These are phyloP conservation scores for Temnopleurus reevesii DNA, from an alignment of 53 echinoderm and acorn worm genomes.

Conservation along the genomic window DNA sequence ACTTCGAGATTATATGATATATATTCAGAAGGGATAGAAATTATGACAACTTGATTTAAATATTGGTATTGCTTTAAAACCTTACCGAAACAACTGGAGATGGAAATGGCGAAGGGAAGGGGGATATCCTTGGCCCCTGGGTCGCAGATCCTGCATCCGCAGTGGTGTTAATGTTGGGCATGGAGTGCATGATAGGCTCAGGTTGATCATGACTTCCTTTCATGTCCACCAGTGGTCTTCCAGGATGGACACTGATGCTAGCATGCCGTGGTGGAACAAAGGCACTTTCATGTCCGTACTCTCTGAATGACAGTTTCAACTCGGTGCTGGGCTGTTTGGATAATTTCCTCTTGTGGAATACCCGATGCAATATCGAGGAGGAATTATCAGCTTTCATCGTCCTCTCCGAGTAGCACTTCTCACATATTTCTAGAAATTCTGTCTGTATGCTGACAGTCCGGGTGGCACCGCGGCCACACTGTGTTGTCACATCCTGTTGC, in stretches of 20 bases:
- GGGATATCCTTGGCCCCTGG: slow-evolving; percentile 28
- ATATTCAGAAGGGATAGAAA: too few relatives aligned
- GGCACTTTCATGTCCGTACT: background rate
- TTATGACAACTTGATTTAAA: too few relatives aligned
- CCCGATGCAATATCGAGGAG: slow-evolving; percentile 23
- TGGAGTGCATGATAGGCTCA: background rate
- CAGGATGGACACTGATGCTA: background rate
- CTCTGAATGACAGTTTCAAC: background rate
- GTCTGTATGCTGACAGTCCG: slow-evolving; percentile 64
- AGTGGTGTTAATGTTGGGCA: slow-evolving; percentile 12
- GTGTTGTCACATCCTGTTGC: slow-evolving; percentile 78
- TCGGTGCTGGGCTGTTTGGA: slow-evolving; percentile 15
- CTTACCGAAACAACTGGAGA: slow-evolving; percentile 75
- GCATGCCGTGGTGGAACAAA: slow-evolving; percentile 45
- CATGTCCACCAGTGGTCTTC: slow-evolving; percentile 6
- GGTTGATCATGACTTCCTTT: background rate
- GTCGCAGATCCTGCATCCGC: background rate
- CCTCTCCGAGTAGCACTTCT: slow-evolving; percentile 33
- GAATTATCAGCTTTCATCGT: background rate
- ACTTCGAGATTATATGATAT: too few relatives aligned
- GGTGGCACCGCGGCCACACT: slow-evolving; percentile 63
- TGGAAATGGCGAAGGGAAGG: slow-evolving; percentile 62
- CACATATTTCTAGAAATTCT: slow-evolving; percentile 46
- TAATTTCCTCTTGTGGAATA: slow-evolving; percentile 31
- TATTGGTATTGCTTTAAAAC: too few relatives aligned